Conservation (phyloP, 2,888 invertebrate species). For the Tipula vernalis region DNA sequence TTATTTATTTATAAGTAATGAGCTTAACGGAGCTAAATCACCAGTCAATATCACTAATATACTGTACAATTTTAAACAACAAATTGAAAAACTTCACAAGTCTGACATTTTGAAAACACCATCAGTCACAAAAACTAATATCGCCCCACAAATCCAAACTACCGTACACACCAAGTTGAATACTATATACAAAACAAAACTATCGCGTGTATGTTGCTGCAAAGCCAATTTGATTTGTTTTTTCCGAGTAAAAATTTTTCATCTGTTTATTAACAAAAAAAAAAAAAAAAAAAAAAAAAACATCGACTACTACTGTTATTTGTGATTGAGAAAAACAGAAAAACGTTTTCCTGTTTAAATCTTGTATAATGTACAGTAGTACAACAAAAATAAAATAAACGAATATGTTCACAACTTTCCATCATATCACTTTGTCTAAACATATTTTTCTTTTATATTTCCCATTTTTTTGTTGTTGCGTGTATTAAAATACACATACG, state of each 20-base stretch:
- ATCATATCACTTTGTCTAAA: not conserved
- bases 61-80: not conserved
- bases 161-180: not conserved
- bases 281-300: not conserved
- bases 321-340: not conserved
- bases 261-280: not conserved
- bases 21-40: too few relatives aligned
- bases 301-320: not conserved
- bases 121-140: not conserved
- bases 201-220: not conserved
- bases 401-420: not conserved
- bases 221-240: not conserved
- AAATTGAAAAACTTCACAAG: not conserved
- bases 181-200: not conserved
- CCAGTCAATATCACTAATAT: too few relatives aligned
- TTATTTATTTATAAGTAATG: too few relatives aligned
- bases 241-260: not conserved
- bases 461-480: not conserved
- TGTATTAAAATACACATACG: not conserved
- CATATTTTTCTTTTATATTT: not conserved
- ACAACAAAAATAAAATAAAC: too few relatives aligned
- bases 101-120: not conserved
- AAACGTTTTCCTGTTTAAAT: not conserved
- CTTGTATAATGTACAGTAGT: not conserved
- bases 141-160: not conserved